phyloP scores from a whole-genome alignment of 2,888 invertebrate species.

The Cinara cedri region DNA sequence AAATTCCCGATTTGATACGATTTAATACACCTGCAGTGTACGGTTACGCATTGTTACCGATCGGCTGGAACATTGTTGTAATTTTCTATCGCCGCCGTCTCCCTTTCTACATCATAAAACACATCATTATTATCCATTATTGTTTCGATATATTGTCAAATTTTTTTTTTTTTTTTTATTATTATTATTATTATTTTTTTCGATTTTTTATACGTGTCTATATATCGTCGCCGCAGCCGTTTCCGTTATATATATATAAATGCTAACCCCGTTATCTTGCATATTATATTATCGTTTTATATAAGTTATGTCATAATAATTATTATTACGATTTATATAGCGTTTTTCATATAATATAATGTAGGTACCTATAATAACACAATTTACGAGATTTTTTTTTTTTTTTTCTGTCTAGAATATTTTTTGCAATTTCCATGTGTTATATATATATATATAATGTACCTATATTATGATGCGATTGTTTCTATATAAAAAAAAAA shows the following conservation, averaged over 20 bases:
- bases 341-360: not conserved
- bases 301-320: conserved; percentile 2
- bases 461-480: too few relatives aligned
- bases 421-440: too few relatives aligned
- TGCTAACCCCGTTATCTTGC: not conserved
- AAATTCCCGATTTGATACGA: conserved; percentile 55
- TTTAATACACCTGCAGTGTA: conserved; percentile 45
- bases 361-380: too few relatives aligned
- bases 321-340: not conserved
- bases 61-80: conserved; percentile 49
- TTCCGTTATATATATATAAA: conserved; percentile 16
- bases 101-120: conserved; percentile 28
- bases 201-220: conserved; percentile 24
- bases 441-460: too few relatives aligned
- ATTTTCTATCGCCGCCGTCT: conserved; percentile 35
- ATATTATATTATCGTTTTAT: conserved; percentile 6
- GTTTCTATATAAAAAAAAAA: too few relatives aligned
- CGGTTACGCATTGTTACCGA: conserved; percentile 54
- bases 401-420: too few relatives aligned
- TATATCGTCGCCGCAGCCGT: conserved; percentile 16
- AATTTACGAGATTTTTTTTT: too few relatives aligned
- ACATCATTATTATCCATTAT: conserved; percentile 43
- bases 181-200: too few relatives aligned
- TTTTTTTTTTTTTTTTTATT: too few relatives aligned
- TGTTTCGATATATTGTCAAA: conserved; percentile 42